phyloP scores from a whole-genome alignment of 2,797 vertebrate genomes.

The Lophius americanus region DNA sequence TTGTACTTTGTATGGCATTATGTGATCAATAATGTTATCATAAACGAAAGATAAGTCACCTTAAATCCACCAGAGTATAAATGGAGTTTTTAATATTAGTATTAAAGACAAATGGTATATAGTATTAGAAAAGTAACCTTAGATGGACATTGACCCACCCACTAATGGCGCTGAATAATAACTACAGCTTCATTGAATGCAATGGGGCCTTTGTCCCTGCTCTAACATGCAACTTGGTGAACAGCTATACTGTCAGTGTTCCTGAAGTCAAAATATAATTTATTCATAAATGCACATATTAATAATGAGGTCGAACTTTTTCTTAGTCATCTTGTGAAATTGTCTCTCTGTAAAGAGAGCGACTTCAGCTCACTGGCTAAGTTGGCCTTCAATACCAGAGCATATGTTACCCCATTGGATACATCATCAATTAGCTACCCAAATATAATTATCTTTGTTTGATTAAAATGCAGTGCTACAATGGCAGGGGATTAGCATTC shows the following conservation, averaged over 20 bases:
- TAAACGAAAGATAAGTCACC: too few relatives aligned
- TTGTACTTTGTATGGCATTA: too few relatives aligned
- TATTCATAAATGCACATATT: slow-evolving; percentile 60
- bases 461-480: slow-evolving; percentile 69
- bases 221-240: slow-evolving; percentile 46
- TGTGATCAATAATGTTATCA: too few relatives aligned
- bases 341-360: slow-evolving; percentile 39
- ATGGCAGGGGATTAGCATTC: slow-evolving; percentile 59
- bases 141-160: slow-evolving; percentile 30
- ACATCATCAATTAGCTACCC: slow-evolving; percentile 71
- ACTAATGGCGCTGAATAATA: slow-evolving; percentile 34
- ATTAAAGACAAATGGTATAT: slow-evolving; percentile 61
- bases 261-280: slow-evolving; percentile 42
- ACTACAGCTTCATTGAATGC: slow-evolving; percentile 22
- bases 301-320: slow-evolving; percentile 69
- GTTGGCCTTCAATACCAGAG: slow-evolving; percentile 65
- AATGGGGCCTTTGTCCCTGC: slow-evolving; percentile 49
- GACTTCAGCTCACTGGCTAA: slow-evolving; percentile 48
- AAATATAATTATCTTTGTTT: slow-evolving; percentile 70
- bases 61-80: too few relatives aligned
- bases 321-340: slow-evolving; percentile 35
- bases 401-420: slow-evolving; percentile 73
- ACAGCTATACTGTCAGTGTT: slow-evolving; percentile 43
- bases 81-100: slow-evolving; percentile 11
- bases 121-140: slow-evolving; percentile 6